Evolutionary conservation across 2,113 vertebrate genomes (phyloP).

Genomic region (Asarcornis scutulata): DNA sequence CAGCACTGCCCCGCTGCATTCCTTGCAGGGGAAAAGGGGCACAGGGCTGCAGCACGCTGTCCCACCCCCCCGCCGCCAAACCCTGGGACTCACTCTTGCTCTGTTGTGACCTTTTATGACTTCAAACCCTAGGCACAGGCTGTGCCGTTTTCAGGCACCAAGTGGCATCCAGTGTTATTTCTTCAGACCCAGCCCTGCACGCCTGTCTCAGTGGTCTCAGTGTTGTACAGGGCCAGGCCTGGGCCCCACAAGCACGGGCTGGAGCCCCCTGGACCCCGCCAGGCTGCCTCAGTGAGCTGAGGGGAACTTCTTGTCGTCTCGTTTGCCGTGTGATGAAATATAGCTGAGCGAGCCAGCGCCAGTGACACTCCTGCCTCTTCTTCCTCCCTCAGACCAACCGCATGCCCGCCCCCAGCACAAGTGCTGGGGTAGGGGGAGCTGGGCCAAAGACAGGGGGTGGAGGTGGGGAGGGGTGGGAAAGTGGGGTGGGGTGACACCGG

Average conservation of each 20-base stretch:
- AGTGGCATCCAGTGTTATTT: background rate
- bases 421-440: background rate
- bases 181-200: constrained; percentile 19
- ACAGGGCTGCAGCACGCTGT: background rate
- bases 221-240: constrained; percentile 44
- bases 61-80: fast-evolving
- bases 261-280: background rate
- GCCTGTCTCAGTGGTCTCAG: background rate
- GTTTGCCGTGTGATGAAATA: constrained; percentile 36
- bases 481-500: background rate
- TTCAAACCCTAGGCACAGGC: background rate
- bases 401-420: fast-evolving
- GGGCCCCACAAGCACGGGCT: background rate
- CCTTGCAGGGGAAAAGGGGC: background rate
- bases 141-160: background rate
- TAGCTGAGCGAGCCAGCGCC: constrained; percentile 14
- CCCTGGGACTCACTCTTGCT: background rate
- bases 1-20: fast-evolving
- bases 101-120: background rate
- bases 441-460: fast-evolving
- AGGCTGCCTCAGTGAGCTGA: background rate
- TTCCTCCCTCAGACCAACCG: fast-evolving
- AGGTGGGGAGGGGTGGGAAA: background rate
- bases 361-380: background rate
- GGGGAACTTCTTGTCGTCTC: constrained; percentile 1